phyloP scores from a whole-genome alignment of 2,888 invertebrate genomes.

The Drosophila falleni region DNA sequence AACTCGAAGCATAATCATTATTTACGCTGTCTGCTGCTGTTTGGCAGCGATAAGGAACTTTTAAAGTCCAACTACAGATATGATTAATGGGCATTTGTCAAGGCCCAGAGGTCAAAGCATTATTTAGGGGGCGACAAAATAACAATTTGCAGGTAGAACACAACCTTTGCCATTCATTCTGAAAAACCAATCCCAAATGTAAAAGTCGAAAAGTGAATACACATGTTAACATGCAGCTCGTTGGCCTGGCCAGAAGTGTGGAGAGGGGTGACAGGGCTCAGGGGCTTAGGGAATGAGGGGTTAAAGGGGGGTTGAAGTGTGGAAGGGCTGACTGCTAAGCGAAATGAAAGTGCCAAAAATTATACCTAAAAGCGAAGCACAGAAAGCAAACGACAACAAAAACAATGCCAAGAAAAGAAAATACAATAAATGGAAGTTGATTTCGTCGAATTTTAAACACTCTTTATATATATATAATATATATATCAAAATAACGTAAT shows the following conservation, averaged over 20 bases:
- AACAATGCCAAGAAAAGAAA: constrained; percentile 43
- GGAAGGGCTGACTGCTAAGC: constrained; percentile 28
- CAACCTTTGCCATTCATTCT: constrained; percentile 26
- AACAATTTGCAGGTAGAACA: constrained; percentile 14
- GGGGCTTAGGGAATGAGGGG: not conserved
- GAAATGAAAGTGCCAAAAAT: constrained; percentile 72
- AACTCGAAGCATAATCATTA: not conserved
- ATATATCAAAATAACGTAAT: too few species aligned
- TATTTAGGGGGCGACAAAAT: constrained; percentile 32
- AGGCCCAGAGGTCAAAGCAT: constrained; percentile 38
- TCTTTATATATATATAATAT: not conserved
- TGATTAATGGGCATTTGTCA: constrained; percentile 38
- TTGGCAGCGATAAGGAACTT: constrained; percentile 5
- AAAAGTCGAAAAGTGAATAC: constrained; percentile 49
- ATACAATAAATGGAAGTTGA: not conserved
- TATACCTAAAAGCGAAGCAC: constrained; percentile 50
- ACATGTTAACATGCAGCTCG: constrained; percentile 40
- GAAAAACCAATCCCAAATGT: constrained; percentile 33
- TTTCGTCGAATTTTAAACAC: not conserved
- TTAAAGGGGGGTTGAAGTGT: not conserved
- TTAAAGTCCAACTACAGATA: constrained; percentile 2
- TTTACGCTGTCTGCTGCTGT: constrained; percentile 8
- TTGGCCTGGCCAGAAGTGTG: not conserved
- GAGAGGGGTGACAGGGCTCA: not conserved
- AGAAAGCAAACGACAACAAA: constrained; percentile 23